Base-by-base conservation (phyloP, 2,888 invertebrate species). In the Osedax frankpressi region DNA sequence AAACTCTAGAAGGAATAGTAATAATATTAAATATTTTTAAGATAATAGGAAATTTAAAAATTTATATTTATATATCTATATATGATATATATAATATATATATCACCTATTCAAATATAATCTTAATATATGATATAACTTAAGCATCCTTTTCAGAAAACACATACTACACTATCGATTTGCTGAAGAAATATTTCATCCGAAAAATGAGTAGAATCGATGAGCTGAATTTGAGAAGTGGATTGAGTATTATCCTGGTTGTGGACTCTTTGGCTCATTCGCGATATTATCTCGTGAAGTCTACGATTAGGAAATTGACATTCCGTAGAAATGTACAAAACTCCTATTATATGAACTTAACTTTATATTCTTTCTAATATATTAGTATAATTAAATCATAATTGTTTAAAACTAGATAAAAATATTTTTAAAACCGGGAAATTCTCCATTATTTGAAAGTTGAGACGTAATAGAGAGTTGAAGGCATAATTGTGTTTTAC, bases 401-500 rank as follows among this genome's bases (percentile, higher is more conserved):
- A n/a, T n/a, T 11, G 14, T 27, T 70, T 19, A 71, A 71, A 11
- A 70, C 26, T n/a, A 71, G 26, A 11, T 19, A 11, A 11, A 71
- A 11, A 70, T 19, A 14, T 70, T 70, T 14, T 26, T 25, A 30
- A 19, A 25, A 71, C 24, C 19, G 11, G 24, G 27, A 71, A 6
- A 27, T 73, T 25, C 3, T 3, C 19, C 26, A 73, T 24, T 14
- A 60, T 70, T 71, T 1, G 88, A 86, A 76, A 88, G 83, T 84
- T 91, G 91, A 75, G 88, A 88, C 75, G 87, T 87, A 26, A 90
- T 84, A 44, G 89, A 87, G 29, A 90, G 82, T 84, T 91, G 91
- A 71, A 92, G 85, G 77, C 89, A 90, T 65, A 92, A 81, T 82
- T 92, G 92, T 0, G 92, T 92, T 86, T 92, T 92, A 3, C 92